Percentiles rank a stretch among this genome's conserved stretches.
These are phyloP conservation scores for Epinephelus cyanopodus DNA, from an alignment of 2,113 vertebrate species.

Conservation along the genomic window DNA sequence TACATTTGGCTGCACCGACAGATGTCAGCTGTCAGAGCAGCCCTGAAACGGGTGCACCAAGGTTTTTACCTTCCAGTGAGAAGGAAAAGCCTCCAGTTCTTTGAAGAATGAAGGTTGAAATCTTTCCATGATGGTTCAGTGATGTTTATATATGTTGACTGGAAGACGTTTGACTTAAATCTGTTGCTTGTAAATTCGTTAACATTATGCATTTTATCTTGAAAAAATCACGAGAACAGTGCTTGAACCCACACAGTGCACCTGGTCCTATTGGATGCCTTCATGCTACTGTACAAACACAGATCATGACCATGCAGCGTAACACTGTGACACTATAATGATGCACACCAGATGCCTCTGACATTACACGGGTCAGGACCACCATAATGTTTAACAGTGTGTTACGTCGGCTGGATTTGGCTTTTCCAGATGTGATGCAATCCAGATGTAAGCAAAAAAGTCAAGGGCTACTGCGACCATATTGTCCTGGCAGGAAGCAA, in stretches of 20 bases:
- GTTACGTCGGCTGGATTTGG: background rate
- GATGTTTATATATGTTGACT: slow-evolving; percentile 1
- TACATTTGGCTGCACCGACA: background rate
- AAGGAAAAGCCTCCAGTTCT: background rate
- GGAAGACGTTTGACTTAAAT: background rate
- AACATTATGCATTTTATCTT: background rate
- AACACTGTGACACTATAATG: slow-evolving; percentile 12
- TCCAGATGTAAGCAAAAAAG: slow-evolving; percentile 13
- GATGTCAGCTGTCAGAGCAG: background rate
- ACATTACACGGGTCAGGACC: background rate
- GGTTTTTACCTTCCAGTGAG: background rate
- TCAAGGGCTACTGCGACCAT: background rate
- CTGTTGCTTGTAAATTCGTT: background rate
- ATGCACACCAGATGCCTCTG: slow-evolving; percentile 20
- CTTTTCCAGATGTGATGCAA: slow-evolving; percentile 3
- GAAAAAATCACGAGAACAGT: background rate
- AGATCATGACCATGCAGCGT: background rate
- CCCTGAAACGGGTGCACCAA: background rate
- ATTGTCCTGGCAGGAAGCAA: background rate
- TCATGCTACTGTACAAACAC: slow-evolving; percentile 3
- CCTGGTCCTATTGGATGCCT: background rate
- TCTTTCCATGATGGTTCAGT: background rate
- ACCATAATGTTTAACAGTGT: slow-evolving; percentile 8
- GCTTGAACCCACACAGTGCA: background rate
- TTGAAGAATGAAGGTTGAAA: background rate